Evolutionary conservation across 23 tunicate species (phyloP), one percentile per base, ranked within the genome.

Genomic region (Phallusia fumigata): DNA sequence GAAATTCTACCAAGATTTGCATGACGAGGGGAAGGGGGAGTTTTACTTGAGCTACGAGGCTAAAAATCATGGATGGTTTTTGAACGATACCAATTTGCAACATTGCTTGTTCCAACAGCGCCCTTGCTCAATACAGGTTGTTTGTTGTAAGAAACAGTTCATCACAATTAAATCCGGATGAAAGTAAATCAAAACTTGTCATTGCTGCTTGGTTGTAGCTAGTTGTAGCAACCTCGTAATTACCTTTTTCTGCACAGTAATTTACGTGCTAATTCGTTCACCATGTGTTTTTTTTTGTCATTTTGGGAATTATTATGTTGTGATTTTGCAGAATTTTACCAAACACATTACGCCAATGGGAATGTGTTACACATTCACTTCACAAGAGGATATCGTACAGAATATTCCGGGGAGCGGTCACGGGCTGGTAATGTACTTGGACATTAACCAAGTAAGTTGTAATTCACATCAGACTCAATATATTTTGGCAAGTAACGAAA

Each of bases 371-470:
- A 76, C 81, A 16, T 88, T 88, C 31, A 65, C 86, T 12, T 49
- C 86, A 18, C 34, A 88, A 44, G 81, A 81, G 34, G 65, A 75
- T 12, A 35, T 83, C 12, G 35, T 75, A 10, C 91, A 88, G 80
- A 88, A 76, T 44, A 86, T 88, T 31, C 86, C 91, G 19, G 91
- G 91, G 12, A 82, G 86, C 65, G 86, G 86, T 19, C 86, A 88
- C 65, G 91, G 91, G 13, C 33, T 88, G 52, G 36, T 82, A 0
- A 35, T 88, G 31, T 40, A 72, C n/a, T 10, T 88, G 19, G 84
- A 88, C 51, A 88, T 88, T 31, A 88, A 64, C 74, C 91, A 88
- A 83, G 91, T 83, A 64, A 77, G 12, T 8, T 40, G 47, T 40
- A 10, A 10, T 10, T 40, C n/a, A n/a, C n/a, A n/a, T n/a, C n/a